Base-by-base conservation (phyloP, 2,113 vertebrate species). In the Xenus cinereus region DNA sequence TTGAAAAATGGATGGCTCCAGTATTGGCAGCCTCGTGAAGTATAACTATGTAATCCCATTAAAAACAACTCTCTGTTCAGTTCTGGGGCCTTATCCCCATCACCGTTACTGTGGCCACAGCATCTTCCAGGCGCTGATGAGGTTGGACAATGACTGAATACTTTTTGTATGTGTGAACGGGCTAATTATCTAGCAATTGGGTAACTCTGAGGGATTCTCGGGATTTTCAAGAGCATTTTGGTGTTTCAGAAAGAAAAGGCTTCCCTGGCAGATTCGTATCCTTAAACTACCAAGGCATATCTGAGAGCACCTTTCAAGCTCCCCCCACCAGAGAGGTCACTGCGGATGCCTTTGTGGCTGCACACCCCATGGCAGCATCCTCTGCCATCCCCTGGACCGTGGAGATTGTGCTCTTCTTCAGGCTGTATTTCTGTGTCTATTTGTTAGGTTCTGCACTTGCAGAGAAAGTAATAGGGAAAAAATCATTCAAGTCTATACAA, bases 11-110 rank as follows among this genome's bases (percentile, higher is more conserved):
- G 78, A 80, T 59, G 53, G 78, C 30, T 80, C 27, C 37, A 20
- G 5, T 10, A 5, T 1, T 45, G 68, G 51, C 2, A 2, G 80
- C 48, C 51, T 67, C 0, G 0, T 59, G 37, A 5, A 66, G 50
- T 63, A 15, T 1, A 51, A 43, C 51, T 33, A 22, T 24, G 35
- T 22, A 84, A 75, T 68, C 43, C 60, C 91, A 60, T 37, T 15
- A 51, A 63, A 76, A 95, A 92, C 2, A 15, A 46, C 27, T 22
- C 9, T 6, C 62, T 75, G 0, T 39, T 48, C 45, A 27, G 27
- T 45, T 6, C 72, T 86, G 92, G 46, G 66, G 37, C 72, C 24
- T 37, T 51, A 30, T 30, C 80, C 66, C 43, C 69, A 43, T 6
- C 41, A 16, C 30, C n/a, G 23, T 8, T 26, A 7, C 51, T 22